Base-by-base conservation (phyloP, 1,140 invertebrate species). In the Drosophila aff. region DNA sequence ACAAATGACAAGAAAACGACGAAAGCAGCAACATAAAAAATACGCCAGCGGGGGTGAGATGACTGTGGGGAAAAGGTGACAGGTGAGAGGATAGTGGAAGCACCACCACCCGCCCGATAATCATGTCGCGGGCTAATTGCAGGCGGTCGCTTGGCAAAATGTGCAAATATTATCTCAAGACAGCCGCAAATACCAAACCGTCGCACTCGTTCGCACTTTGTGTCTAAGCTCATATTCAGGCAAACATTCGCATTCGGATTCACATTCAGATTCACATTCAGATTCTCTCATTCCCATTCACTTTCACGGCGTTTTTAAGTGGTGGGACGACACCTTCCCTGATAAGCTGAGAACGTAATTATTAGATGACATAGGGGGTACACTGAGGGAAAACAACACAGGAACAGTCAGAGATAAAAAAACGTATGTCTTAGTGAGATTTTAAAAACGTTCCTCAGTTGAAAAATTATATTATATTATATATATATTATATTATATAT, bases 161-260 rank as follows among this genome's bases (percentile, higher is more conserved):
- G 80, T 82, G 81, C 81, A 82, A 82, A 83, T 83, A 82, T 79
- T 82, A 82, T 82, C 73, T 79, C 41, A 82, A 79, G 81, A 59
- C 75, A 61, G 57, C 38, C 61, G 65, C 80, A 74, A 78, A 77
- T 73, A 33, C 52, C 38, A 16, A 68, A n/a, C 65, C 50, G 18
- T 53, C 33, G 40, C 41, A 69, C 47, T 71, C 63, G 26, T 40
- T 64, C 63, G 58, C 64, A 38, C 59, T 65, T 44, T 44, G 23
- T 63, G 62, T 71, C 58, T 59, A 18, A 11, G 55, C 76, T 82
- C 72, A 62, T 69, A 72, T 82, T 86, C 78, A 64, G 33, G 59
- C 40, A 52, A 18, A 18, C 16, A 67, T 52, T 67, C 62, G 16
- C 63, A 62, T 41, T 49, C 50, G 7, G 21, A 69, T 53, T 44